Conservation (phyloP, 1,140 invertebrate genomes). For the Arion vulgaris region DNA sequence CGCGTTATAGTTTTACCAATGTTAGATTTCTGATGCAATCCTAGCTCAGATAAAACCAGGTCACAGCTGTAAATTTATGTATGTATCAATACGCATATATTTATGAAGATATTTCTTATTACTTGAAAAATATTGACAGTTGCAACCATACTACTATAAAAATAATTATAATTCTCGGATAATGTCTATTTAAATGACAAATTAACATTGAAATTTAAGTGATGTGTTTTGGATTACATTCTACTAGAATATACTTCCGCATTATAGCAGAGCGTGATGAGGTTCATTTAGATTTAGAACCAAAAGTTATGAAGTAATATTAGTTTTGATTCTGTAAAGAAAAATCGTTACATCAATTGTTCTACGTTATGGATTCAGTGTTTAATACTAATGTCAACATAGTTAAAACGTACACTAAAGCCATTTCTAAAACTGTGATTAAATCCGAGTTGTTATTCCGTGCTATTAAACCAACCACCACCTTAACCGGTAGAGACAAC, state of each 20-base stretch:
- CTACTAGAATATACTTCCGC: neutral
- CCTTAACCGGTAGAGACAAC: neutral
- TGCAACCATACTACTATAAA: neutral
- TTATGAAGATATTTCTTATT: neutral
- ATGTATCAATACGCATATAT: neutral
- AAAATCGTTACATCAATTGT: neutral
- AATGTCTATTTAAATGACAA: neutral
- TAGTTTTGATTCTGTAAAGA: neutral
- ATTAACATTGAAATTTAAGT: neutral
- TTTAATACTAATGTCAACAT: neutral
- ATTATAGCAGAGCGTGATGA: neutral
- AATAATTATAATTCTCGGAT: neutral
- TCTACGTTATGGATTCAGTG: neutral
- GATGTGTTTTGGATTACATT: neutral
- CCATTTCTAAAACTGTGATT: neutral
- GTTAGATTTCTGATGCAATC: no score
- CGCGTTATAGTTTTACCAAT: no score
- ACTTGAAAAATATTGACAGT: neutral
- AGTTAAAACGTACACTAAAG: neutral
- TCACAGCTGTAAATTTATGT: no score
- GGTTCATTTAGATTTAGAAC: neutral
- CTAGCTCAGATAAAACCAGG: no score
- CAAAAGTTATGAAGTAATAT: neutral
- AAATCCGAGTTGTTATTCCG: neutral
- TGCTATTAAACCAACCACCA: neutral